Evolutionary conservation across 2,888 invertebrate species (phyloP), one percentile per base, ranked within the genome.

Genomic region (Galerucella nymphaeae): DNA sequence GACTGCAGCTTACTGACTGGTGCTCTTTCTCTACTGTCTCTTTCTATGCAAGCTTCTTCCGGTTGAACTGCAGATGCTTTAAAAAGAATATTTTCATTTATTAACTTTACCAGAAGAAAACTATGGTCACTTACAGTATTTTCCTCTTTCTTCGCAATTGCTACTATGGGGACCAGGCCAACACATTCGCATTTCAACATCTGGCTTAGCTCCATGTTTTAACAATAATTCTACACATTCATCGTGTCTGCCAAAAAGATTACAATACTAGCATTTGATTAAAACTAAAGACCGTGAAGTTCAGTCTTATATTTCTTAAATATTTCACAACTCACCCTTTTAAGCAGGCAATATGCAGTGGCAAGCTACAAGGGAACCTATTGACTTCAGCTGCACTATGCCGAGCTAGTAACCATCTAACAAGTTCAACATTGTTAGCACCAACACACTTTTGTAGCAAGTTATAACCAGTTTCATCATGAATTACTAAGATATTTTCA

Each of bases 401-500:
- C 59, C 91, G 86, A 75, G 90, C 89, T 71, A 92, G 83, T 63
- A 92, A 87, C 91, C 92, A 92, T 77, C 91, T 87, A 9, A 93
- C 92, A 82, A 93, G 87, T 79, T 93, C 92, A 53, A 92, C 89
- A 83, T 92, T 91, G 85, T 92, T 91, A 70, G 92, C 88, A 61
- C 93, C 92, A 13, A 94, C 92, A 81, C 92, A 92, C 80, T 92
- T 91, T 85, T 94, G 94, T 59, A 94, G 87, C 63, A 94, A 86
- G 84, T 93, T 93, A 84, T 92, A 89, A 75, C 93, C 91, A 82
- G 91, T 88, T 82, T 91, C 90, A 85, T 93, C 90, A 83, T 91
- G 90, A 70, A 92, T 89, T 61, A 88, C 88, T 73, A 93, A 85
- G 73, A 93, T 91, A 82, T 92, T 92, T 84, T 92, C 92, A 86